Evolutionary conservation across 1,140 invertebrate genomes (phyloP).

Genomic region (Drosophila obscura): DNA sequence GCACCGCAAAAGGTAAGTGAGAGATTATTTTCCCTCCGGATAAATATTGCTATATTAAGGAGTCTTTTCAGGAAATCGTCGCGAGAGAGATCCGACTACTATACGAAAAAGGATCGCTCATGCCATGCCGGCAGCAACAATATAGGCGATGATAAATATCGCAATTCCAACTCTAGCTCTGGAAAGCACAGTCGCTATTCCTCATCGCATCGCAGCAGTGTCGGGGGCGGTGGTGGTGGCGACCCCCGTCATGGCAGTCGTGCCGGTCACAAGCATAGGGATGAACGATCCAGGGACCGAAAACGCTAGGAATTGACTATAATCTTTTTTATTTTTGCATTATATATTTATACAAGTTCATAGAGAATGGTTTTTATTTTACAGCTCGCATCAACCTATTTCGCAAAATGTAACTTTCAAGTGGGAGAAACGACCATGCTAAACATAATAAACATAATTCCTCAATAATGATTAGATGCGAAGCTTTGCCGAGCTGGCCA

Average conservation of each 20-base stretch:
- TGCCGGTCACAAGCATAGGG: slow-evolving; percentile 67
- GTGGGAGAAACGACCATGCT: slow-evolving; percentile 27
- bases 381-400: too few species aligned
- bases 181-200: slow-evolving; percentile 69
- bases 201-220: slow-evolving; percentile 58
- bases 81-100: slow-evolving; percentile 74
- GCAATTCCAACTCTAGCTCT: slow-evolving; percentile 63
- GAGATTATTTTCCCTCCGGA: not conserved
- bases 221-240: slow-evolving; percentile 23
- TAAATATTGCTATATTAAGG: not conserved
- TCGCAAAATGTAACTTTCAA: slow-evolving; percentile 14
- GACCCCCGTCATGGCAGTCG: slow-evolving; percentile 47
- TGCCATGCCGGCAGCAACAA: slow-evolving; percentile 59
- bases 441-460: slow-evolving; percentile 44
- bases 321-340: slow-evolving; percentile 15
- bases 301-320: slow-evolving; percentile 62
- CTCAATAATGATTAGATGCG: slow-evolving; percentile 3
- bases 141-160: slow-evolving; percentile 62
- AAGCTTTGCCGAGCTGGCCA: too few species aligned
- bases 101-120: slow-evolving; percentile 70
- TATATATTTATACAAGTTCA: not conserved
- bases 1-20: slow-evolving; percentile 74
- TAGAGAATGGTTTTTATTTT: too few species aligned
- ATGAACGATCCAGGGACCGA: slow-evolving; percentile 77
- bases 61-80: slow-evolving; percentile 54